Evolutionary conservation across 2,113 vertebrate species (phyloP), one percentile per base, ranked within the genome.

Genomic region (Xyliphius kryptos): DNA sequence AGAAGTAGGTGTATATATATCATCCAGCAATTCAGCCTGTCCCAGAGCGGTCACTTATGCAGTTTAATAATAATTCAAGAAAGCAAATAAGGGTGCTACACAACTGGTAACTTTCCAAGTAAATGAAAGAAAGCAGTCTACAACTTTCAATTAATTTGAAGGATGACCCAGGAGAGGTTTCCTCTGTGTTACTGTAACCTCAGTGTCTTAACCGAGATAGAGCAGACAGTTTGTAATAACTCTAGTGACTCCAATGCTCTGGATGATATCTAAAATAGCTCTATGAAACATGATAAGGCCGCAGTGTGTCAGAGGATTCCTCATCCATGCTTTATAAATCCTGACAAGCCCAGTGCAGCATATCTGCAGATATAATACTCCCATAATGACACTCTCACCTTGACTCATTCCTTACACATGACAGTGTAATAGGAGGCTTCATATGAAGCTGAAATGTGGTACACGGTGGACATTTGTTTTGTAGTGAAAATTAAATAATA

Each of bases 301-400:
- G 26, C 53, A 22, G 56, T 48, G 58, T 61, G 69, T 74, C 54
- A 60, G 67, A 68, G 64, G 66, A 75, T 70, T 69, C 69, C 66
- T 72, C 68, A 65, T 54, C 61, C 47, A 22, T 22, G 51, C 60
- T 57, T 69, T 67, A 78, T 74, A 69, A 76, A 72, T 74, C 76
- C 59, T 47, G 62, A 58, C 50, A 68, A 58, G 73, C 61, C 51
- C 51, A 67, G 52, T 54, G 52, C 70, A 61, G 67, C 70, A 65
- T 69, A 68, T 73, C 76, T 61, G 50, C 63, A 61, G 55, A 72
- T 69, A 76, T 74, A 76, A 75, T 71, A 66, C 66, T 60, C 66
- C 63, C 66, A 61, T 78, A 74, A 76, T 75, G 71, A 70, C 56
- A 67, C 66, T 57, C 73, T 73, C 76, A 73, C 66, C 76, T 75